Evolutionary conservation across 2,888 invertebrate species (phyloP).

Genomic region (Carpatolechia fugitivella): DNA sequence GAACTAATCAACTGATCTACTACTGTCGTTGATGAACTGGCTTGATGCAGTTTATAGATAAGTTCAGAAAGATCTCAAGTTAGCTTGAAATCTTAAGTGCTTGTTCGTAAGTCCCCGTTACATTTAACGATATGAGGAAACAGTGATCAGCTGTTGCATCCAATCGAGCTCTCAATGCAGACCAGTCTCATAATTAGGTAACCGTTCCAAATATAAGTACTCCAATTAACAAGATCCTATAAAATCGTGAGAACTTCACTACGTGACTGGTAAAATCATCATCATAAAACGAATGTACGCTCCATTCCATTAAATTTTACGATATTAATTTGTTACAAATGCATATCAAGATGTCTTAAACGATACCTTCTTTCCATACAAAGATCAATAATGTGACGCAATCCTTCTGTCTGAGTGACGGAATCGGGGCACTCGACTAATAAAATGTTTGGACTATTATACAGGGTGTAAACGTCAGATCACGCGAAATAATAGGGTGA

Average conservation of each 20-base stretch:
- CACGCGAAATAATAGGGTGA: too few species aligned
- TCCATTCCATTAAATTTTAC: constrained; percentile 15
- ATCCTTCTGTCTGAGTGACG: constrained; percentile 33
- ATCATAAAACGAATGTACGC: constrained; percentile 7
- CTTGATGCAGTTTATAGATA: too few species aligned
- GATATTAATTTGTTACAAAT: constrained; percentile 7
- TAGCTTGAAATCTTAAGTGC: too few species aligned
- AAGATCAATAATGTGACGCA: constrained; percentile 32
- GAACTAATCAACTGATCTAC: too few species aligned
- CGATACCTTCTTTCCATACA: constrained; percentile 9
- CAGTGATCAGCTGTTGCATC: background rate
- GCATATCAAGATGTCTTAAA: constrained; percentile 12
- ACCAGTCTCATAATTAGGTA: constrained; percentile 4
- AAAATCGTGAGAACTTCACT: constrained; percentile 10
- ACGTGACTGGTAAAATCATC: constrained; percentile 7
- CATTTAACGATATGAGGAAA: background rate
- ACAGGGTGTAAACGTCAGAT: too few species aligned
- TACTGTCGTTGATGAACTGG: too few species aligned
- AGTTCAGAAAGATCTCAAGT: too few species aligned
- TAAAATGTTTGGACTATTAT: background rate
- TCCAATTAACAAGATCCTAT: constrained; percentile 8
- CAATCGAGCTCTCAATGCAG: background rate
- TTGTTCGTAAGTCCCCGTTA: background rate
- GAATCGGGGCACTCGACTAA: constrained; percentile 28
- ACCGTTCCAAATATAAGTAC: background rate